These are phyloP conservation scores for Thera britannica DNA, from an alignment of 2,888 invertebrate species.

Conservation along the genomic window DNA sequence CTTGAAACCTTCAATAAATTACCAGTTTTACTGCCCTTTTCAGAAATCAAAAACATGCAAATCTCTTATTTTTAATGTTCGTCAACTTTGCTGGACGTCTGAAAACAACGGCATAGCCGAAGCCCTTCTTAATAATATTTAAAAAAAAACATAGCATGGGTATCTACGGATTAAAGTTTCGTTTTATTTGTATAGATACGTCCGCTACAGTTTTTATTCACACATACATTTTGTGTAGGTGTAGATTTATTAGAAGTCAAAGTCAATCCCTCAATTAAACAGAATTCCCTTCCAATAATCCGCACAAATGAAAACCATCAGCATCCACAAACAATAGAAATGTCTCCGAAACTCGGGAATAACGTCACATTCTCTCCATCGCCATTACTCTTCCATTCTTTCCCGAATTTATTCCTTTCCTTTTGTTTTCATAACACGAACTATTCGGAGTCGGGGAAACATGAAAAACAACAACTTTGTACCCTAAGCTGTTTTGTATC, in stretches of 20 bases:
- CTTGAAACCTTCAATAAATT: no score
- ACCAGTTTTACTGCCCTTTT: no score
- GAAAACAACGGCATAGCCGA: no score
- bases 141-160: no score
- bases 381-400: slow-evolving; percentile 33
- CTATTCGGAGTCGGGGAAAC: slow-evolving; percentile 28
- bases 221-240: no score
- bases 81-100: no score
- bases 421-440: slow-evolving; percentile 39
- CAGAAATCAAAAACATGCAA: no score
- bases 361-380: slow-evolving; percentile 26
- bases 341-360: slow-evolving; percentile 18
- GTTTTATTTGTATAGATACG: no score
- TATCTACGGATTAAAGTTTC: no score
- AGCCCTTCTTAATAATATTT: no score
- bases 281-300: slow-evolving; percentile 10
- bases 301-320: slow-evolving; percentile 15
- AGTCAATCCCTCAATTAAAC: slow-evolving; percentile 12
- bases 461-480: slow-evolving; percentile 39
- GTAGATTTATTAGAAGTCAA: not conserved
- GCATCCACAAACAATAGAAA: slow-evolving; percentile 21
- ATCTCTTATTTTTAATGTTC: no score
- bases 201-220: no score
- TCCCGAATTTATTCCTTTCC: slow-evolving; percentile 35
- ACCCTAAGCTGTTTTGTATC: slow-evolving; percentile 43